These are phyloP conservation scores for Alca torda DNA, from an alignment of 2,797 vertebrate species.

Conservation along the genomic window DNA sequence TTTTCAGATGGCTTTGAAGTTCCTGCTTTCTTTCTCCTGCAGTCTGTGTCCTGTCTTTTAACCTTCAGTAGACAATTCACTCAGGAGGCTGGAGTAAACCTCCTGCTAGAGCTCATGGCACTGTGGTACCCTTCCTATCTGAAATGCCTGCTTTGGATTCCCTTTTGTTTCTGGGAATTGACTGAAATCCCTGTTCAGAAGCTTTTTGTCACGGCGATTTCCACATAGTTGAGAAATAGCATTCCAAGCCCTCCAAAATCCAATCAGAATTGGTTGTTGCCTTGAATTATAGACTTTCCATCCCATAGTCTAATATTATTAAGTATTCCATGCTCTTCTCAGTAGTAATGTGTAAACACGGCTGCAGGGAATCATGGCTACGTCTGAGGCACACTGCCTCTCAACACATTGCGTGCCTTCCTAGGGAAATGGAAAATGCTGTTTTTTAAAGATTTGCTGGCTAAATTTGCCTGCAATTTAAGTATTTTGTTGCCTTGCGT, in stretches of 20 bases:
- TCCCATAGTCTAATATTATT: not conserved
- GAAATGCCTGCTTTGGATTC: not conserved
- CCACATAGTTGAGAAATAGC: not conserved
- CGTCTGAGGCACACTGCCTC: not conserved
- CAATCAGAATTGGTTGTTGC: not conserved
- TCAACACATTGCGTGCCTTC: not conserved
- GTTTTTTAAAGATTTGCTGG: not conserved
- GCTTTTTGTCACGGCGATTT: not conserved
- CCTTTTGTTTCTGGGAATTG: not conserved
- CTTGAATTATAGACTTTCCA: not conserved
- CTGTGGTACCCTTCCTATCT: not conserved
- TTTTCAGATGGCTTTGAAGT: not conserved
- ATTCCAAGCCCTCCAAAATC: not conserved
- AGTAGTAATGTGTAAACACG: not conserved
- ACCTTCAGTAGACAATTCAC: not conserved
- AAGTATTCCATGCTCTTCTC: not conserved
- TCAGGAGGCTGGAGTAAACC: not conserved
- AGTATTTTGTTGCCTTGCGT: fast-evolving
- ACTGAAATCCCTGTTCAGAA: not conserved
- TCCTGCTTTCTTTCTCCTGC: not conserved
- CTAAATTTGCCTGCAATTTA: not conserved
- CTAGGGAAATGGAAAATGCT: not conserved
- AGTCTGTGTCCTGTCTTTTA: not conserved
- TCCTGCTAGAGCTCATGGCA: not conserved
- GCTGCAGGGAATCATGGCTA: not conserved